Conservation (phyloP, 2,113 vertebrate species). For the Oriolus oriolus region DNA sequence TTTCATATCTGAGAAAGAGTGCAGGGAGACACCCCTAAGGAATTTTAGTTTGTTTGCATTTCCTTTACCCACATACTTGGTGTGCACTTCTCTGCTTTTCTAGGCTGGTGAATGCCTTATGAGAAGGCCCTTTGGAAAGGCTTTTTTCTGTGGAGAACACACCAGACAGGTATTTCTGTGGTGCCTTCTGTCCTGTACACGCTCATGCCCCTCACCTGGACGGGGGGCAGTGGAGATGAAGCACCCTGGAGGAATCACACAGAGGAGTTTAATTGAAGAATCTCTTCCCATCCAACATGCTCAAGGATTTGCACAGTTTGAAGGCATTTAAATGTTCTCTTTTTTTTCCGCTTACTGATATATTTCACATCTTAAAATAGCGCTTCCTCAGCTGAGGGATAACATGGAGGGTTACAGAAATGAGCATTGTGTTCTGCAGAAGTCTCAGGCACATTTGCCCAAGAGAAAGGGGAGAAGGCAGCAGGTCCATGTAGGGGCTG, state of each 20-base stretch:
- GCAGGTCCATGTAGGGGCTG: background rate
- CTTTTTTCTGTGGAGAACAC: background rate
- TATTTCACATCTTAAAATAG: background rate
- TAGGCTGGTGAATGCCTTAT: background rate
- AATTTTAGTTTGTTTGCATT: background rate
- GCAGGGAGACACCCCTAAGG: background rate
- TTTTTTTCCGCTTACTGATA: background rate
- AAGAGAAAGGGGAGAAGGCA: background rate
- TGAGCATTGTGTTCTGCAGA: background rate
- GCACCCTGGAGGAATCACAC: background rate
- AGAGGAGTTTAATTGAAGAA: background rate
- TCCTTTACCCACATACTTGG: rapidly evolving
- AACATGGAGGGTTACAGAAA: background rate
- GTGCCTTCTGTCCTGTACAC: background rate
- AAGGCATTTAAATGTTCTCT: background rate
- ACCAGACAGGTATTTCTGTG: background rate
- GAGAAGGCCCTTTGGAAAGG: background rate
- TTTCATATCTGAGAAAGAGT: background rate
- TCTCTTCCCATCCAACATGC: background rate
- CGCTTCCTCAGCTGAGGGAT: background rate
- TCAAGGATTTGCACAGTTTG: background rate
- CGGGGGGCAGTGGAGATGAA: background rate
- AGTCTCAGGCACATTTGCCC: background rate
- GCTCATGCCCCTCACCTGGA: background rate
- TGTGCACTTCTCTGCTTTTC: background rate